These are phyloP conservation scores for Listrodromus nycthemerus DNA, from an alignment of 2,888 invertebrate genomes.

Conservation along the genomic window DNA sequence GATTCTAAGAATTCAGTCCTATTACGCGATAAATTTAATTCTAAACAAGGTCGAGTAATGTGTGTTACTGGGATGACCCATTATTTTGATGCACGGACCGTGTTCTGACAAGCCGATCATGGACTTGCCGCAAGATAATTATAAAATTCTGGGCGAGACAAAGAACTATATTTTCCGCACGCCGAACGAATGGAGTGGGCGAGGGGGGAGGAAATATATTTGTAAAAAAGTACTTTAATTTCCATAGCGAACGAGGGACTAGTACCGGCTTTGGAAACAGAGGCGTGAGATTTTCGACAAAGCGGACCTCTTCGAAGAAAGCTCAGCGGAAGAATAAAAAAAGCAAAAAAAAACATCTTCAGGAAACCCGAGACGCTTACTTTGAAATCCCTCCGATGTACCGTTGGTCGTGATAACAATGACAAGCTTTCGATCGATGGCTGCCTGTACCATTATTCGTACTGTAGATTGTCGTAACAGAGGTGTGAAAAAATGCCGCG, in stretches of 20 bases:
- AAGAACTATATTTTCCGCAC: conserved; percentile 19
- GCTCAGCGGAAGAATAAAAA: conserved; percentile 10
- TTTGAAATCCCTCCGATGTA: background rate
- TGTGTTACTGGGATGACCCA: background rate
- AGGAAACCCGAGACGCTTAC: background rate
- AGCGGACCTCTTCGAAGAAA: conserved; percentile 25
- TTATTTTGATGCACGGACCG: background rate
- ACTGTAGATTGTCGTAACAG: conserved; percentile 23
- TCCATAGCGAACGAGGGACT: background rate
- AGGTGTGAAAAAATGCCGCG: conserved; percentile 63
- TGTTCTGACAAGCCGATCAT: background rate
- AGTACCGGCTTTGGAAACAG: background rate
- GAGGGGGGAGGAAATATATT: conserved; percentile 34
- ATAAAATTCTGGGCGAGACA: conserved; percentile 3
- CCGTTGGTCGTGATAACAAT: background rate
- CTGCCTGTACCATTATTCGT: conserved; percentile 1
- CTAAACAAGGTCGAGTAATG: background rate
- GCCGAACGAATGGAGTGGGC: background rate
- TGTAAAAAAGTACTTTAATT: conserved; percentile 10
- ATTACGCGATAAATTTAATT: too few relatives aligned
- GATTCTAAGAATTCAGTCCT: too few relatives aligned
- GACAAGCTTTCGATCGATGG: background rate
- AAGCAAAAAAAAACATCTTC: conserved; percentile 25
- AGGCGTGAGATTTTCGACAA: conserved; percentile 53
- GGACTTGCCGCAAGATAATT: background rate